phyloP scores from a whole-genome alignment of 2,888 invertebrate genomes.

The Drosophila kuntzei region DNA sequence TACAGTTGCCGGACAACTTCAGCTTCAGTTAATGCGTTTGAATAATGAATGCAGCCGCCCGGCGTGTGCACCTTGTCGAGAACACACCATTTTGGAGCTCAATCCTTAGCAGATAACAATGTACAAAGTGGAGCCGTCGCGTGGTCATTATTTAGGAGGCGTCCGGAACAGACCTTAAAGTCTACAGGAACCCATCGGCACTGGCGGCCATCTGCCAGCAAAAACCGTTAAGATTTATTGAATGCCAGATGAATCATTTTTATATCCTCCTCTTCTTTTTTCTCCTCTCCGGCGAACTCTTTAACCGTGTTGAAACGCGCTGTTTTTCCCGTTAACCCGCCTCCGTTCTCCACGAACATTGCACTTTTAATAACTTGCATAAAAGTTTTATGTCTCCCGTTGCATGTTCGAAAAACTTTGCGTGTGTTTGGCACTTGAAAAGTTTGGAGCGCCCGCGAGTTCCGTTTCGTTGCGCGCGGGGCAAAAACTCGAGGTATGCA shows the following conservation, averaged over 20 bases:
- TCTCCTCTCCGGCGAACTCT: slow-evolving; percentile 37
- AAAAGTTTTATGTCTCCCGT: slow-evolving; percentile 77
- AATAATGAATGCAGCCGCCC: slow-evolving; percentile 68
- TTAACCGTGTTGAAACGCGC: slow-evolving; percentile 45
- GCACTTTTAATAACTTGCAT: slow-evolving; percentile 80
- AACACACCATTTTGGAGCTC: slow-evolving; percentile 19
- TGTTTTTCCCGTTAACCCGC: background rate
- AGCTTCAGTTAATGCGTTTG: slow-evolving; percentile 74
- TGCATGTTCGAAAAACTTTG: slow-evolving; percentile 72
- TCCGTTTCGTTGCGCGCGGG: slow-evolving; percentile 23
- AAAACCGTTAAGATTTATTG: slow-evolving; percentile 74
- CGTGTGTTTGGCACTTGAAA: slow-evolving; percentile 81
- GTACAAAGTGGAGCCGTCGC: slow-evolving; percentile 73
- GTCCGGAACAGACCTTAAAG: slow-evolving; percentile 58
- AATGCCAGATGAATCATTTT: slow-evolving; percentile 75
- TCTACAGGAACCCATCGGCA: slow-evolving; percentile 13
- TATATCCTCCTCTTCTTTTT: background rate
- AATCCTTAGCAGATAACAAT: slow-evolving; percentile 71
- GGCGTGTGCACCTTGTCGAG: slow-evolving; percentile 54
- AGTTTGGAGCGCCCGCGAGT: slow-evolving; percentile 55
- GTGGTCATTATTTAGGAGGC: slow-evolving; percentile 72
- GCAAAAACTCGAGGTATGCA: slow-evolving; percentile 48
- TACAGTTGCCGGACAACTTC: slow-evolving; percentile 47
- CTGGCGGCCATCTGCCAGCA: slow-evolving; percentile 57
- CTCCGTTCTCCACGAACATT: slow-evolving; percentile 34